phyloP scores from a whole-genome alignment of 2,888 invertebrate species.

The Pollenia labialis region DNA sequence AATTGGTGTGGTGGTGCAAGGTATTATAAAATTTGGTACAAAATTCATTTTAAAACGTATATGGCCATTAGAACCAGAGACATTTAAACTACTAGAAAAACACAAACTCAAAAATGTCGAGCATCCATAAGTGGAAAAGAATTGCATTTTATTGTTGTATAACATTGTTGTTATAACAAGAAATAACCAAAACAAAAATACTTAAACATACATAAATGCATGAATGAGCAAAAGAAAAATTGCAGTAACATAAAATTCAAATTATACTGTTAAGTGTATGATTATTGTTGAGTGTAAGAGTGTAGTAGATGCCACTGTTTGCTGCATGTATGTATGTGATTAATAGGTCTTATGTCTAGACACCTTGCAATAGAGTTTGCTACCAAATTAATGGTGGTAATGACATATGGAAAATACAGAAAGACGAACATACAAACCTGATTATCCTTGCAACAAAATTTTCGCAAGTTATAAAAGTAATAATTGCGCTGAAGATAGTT shows the following conservation, averaged over 20 bases:
- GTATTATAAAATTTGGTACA: background rate
- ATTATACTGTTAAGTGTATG: slow-evolving; percentile 55
- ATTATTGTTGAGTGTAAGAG: slow-evolving; percentile 29
- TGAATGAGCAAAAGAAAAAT: slow-evolving; percentile 29
- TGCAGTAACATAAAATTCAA: slow-evolving; percentile 26
- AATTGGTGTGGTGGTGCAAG: too few relatives aligned
- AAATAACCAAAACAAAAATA: slow-evolving; percentile 23
- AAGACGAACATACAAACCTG: background rate
- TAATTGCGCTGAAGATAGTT: background rate
- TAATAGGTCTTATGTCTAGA: slow-evolving; percentile 73
- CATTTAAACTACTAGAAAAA: slow-evolving; percentile 26
- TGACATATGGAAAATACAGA: slow-evolving; percentile 57
- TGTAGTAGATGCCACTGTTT: slow-evolving; percentile 36
- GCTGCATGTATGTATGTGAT: slow-evolving; percentile 63
- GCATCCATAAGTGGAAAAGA: slow-evolving; percentile 41
- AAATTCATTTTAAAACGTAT: background rate
- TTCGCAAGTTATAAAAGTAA: background rate
- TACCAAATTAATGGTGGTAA: slow-evolving; percentile 61
- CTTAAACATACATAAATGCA: slow-evolving; percentile 30
- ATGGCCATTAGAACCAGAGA: background rate
- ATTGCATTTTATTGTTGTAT: slow-evolving; percentile 1
- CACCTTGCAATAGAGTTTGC: slow-evolving; percentile 66
- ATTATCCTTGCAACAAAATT: slow-evolving; percentile 11
- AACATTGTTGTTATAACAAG: background rate
- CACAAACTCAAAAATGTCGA: slow-evolving; percentile 53